Conservation (phyloP, 2,888 invertebrate genomes). For the Cryptocephalus moraei region DNA sequence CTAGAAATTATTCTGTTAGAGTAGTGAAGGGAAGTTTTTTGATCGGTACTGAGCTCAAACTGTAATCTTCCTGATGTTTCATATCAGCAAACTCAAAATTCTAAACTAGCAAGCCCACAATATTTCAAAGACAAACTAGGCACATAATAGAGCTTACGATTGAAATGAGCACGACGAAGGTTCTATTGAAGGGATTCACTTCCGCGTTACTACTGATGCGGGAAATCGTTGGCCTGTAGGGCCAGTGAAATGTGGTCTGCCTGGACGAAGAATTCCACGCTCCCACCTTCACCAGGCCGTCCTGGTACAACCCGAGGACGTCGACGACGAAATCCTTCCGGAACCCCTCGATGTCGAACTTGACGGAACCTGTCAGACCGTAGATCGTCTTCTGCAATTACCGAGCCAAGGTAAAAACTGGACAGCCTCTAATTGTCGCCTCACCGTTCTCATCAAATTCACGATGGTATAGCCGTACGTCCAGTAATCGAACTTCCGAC, state of each 20-base stretch:
- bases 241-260: conserved; percentile 9
- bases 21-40: too few relatives aligned
- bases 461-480: conserved; percentile 70
- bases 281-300: conserved; percentile 57
- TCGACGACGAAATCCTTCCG: conserved; percentile 60
- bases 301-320: conserved; percentile 51
- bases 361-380: conserved; percentile 67
- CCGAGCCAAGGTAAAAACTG: neutral
- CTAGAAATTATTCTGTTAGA: too few relatives aligned
- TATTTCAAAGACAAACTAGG: too few relatives aligned
- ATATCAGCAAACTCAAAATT: too few relatives aligned
- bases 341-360: conserved; percentile 70
- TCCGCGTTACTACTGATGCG: conserved; percentile 28
- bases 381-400: conserved; percentile 48
- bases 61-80: too few relatives aligned
- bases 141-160: conserved; percentile 43
- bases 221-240: neutral
- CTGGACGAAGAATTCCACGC: conserved; percentile 49
- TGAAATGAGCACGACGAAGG: conserved; percentile 62
- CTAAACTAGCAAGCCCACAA: too few relatives aligned
- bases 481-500: conserved; percentile 59
- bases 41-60: too few relatives aligned
- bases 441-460: conserved; percentile 73
- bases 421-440: conserved; percentile 14
- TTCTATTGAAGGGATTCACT: conserved; percentile 58